Evolutionary conservation across 2,888 invertebrate species (phyloP).

Genomic region (Cantharis nigra): DNA sequence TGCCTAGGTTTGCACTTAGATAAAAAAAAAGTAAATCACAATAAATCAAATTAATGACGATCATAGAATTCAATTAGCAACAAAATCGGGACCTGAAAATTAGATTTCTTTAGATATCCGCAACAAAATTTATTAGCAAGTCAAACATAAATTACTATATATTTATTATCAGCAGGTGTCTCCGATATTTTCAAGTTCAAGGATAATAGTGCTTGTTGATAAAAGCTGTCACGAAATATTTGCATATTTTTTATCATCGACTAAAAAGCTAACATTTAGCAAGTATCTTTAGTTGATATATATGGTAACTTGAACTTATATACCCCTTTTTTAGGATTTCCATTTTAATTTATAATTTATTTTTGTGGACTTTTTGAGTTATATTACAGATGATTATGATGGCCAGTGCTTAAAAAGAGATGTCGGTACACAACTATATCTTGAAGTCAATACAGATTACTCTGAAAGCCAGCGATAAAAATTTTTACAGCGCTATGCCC

Average conservation of each 20-base stretch:
- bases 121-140: slow-evolving; percentile 13
- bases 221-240: slow-evolving; percentile 18
- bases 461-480: too few species aligned
- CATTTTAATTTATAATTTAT: too few species aligned
- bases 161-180: slow-evolving; percentile 26
- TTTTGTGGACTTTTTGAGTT: too few species aligned
- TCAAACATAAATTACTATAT: slow-evolving; percentile 15
- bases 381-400: too few species aligned
- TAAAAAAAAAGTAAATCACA: neutral
- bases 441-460: too few species aligned
- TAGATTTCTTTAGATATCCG: neutral
- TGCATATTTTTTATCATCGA: neutral
- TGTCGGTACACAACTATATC: too few species aligned
- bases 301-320: neutral
- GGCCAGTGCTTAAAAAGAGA: too few species aligned
- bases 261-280: neutral
- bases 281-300: neutral
- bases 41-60: neutral
- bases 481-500: too few species aligned
- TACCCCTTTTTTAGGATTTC: neutral
- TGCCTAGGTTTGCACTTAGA: neutral
- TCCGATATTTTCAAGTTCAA: slow-evolving; percentile 22
- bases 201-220: slow-evolving; percentile 20
- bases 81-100: neutral
- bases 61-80: neutral